Conservation (phyloP, 2,888 invertebrate species). For the Palloptera scutellata region DNA sequence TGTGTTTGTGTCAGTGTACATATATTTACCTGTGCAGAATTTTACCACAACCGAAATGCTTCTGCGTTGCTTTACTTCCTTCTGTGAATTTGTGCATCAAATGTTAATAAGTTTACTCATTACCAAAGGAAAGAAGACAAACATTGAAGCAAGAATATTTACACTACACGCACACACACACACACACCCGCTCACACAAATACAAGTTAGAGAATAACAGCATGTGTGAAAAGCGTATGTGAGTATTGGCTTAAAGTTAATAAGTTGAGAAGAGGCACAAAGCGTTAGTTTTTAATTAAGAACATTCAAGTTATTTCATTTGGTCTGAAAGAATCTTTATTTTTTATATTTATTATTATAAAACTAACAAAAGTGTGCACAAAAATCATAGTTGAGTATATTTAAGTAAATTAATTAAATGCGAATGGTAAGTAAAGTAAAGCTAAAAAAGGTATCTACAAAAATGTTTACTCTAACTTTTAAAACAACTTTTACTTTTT, state of each 20-base stretch:
- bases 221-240: slow-evolving; percentile 31
- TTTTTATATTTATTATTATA: too few relatives aligned
- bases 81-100: slow-evolving; percentile 1
- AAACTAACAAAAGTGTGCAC: too few relatives aligned
- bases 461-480: too few relatives aligned
- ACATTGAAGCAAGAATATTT: not conserved
- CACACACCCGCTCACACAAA: slow-evolving; percentile 48
- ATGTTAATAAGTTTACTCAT: slow-evolving; percentile 1
- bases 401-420: not conserved
- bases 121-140: not conserved
- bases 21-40: not conserved
- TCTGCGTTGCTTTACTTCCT: not conserved
- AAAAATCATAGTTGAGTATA: slow-evolving; percentile 10
- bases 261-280: too few relatives aligned
- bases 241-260: too few relatives aligned
- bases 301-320: too few relatives aligned
- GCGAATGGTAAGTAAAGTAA: too few relatives aligned
- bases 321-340: too few relatives aligned
- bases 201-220: too few relatives aligned
- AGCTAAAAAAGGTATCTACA: too few relatives aligned
- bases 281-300: too few relatives aligned
- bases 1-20: not conserved
- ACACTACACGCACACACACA: slow-evolving; percentile 48
- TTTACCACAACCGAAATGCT: not conserved
- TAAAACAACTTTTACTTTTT: too few relatives aligned